Percentiles rank a stretch among this genome's conserved stretches.
Conservation (phyloP, 2,888 invertebrate species). For the Nyleta sp. region DNA sequence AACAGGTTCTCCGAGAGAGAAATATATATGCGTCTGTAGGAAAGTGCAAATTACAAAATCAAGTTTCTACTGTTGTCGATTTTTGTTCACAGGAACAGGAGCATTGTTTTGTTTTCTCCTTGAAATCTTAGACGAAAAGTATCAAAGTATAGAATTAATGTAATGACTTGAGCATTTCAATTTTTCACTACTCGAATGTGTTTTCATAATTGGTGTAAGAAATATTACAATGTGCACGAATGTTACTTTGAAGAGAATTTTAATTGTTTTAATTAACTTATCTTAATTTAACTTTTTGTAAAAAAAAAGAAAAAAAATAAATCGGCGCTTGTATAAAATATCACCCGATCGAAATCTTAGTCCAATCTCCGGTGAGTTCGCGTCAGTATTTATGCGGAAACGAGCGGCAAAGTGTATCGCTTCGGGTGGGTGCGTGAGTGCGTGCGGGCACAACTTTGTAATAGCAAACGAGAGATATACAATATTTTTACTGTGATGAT, state of each 20-base stretch:
- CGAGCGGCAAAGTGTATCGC: conserved; percentile 52
- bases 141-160: background rate
- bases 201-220: no score
- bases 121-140: conserved; percentile 8
- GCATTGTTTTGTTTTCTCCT: conserved; percentile 25
- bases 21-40: conserved; percentile 7
- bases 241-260: no score
- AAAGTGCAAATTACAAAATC: conserved; percentile 56
- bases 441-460: conserved; percentile 71
- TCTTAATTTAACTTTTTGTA: no score
- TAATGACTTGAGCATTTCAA: background rate
- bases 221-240: no score
- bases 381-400: conserved; percentile 53
- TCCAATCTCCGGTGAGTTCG: conserved; percentile 38
- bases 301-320: no score
- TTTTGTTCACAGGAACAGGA: conserved; percentile 22
- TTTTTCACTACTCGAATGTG: background rate
- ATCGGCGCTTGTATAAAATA: no score
- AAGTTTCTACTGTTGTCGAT: conserved; percentile 38
- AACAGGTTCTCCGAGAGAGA: conserved; percentile 47
- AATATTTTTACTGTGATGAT: conserved; percentile 83
- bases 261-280: no score
- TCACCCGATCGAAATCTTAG: no score
- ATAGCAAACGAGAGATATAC: conserved; percentile 71
- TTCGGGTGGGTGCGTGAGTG: conserved; percentile 61